These are phyloP conservation scores for Nerophis ophidion DNA, from an alignment of 2,113 vertebrate genomes.

Conservation along the genomic window DNA sequence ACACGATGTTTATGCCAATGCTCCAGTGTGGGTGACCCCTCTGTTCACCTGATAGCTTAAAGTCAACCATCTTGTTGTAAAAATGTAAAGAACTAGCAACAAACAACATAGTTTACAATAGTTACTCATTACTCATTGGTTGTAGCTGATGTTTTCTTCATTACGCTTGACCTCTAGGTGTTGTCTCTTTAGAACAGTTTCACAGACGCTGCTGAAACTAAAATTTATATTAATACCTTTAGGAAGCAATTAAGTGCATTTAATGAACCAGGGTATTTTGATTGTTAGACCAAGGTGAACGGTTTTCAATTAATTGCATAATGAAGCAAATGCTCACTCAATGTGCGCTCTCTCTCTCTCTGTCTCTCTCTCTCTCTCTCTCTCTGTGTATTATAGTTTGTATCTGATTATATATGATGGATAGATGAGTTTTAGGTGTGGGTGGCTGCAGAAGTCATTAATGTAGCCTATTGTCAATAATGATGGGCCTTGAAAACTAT, in stretches of 20 bases:
- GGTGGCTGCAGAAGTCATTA: conserved; percentile 42
- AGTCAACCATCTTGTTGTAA: not conserved
- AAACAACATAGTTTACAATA: not conserved
- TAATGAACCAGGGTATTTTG: conserved; percentile 16
- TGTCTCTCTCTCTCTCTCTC: no score
- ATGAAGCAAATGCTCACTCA: conserved; percentile 5
- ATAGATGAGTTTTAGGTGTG: conserved; percentile 31
- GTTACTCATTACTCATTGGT: not conserved
- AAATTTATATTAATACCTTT: conserved; percentile 5
- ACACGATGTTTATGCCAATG: not conserved
- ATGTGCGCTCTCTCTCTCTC: not conserved
- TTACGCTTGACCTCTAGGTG: conserved; percentile 6
- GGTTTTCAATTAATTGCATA: conserved; percentile 13
- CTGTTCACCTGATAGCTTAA: not conserved
- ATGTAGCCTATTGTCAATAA: conserved; percentile 46
- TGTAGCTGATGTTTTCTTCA: conserved; percentile 4
- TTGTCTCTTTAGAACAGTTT: not conserved
- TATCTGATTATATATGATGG: conserved; percentile 33
- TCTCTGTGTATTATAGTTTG: conserved; percentile 1
- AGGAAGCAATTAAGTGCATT: conserved; percentile 15
- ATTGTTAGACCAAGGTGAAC: conserved; percentile 15
- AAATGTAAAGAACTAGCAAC: not conserved
- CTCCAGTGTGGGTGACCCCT: not conserved
- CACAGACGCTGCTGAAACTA: not conserved
- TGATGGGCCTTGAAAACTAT: conserved; percentile 54